Base-by-base conservation (phyloP, 2,113 vertebrate species). In the Eptesicus fuscus region DNA sequence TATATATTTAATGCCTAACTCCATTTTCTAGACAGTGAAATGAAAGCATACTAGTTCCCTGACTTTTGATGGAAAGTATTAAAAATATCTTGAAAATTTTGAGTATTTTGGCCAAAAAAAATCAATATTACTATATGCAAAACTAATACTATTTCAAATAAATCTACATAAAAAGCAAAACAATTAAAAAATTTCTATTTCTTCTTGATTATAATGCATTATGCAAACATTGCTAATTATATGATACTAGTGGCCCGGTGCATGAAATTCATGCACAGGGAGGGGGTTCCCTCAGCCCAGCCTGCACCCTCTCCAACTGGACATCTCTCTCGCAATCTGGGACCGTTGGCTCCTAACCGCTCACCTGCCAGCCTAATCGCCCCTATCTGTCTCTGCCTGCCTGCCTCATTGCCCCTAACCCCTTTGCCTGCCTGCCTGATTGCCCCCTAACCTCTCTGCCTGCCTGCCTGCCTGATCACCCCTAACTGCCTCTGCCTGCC, bases 91-190 rank as follows among this genome's bases (percentile, higher is more conserved):
- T 61, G 49, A 90, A 83, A 42, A 83, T 56, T 42, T 91, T 70
- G 32, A 84, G 40, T 78, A 89, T 13, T 49, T 47, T 65, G 30
- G 37, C 9, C 65, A 73, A 40, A 73, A 77, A 37, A 49, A 59
- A 76, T 32, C 53, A 80, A 1, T 71, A 91, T 42, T 73, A 89
- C 10, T 87, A 96, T 16, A 95, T 70, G 1, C 13, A 93, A 95
- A 88, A 94, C 12, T 69, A 91, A 74, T 56, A 95, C 2, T 80
- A 84, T 65, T 79, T 88, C 67, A 95, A 87, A 76, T 32, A 59
- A 93, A 90, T 90, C 40, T 87, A 92, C 23, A 23, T 88, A 63
- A 96, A 91, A 78, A 67, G 1, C 88, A 94, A 90, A 35, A 18
- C 53, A 82, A 80, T 35, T 61, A 16, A 94, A 78, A 13, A 93